Evolutionary conservation across 2,113 vertebrate species (phyloP).

Genomic region (Rutilus rutilus): DNA sequence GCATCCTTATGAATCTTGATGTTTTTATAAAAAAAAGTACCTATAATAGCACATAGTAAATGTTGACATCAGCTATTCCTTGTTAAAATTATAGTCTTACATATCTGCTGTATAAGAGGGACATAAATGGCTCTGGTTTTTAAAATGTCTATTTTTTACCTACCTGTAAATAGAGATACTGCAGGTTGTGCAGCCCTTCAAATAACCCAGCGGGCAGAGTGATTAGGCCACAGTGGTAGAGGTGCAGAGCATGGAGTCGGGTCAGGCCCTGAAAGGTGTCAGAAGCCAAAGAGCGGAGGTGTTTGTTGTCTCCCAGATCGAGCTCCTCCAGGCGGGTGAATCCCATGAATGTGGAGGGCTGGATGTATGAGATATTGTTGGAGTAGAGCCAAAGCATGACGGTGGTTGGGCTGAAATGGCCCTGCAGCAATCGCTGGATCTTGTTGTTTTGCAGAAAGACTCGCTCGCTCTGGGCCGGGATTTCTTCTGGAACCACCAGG

Average conservation of each 20-base stretch:
- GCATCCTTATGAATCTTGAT: too few relatives aligned
- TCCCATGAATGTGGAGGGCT: constrained; percentile 90
- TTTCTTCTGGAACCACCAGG: constrained; percentile 88
- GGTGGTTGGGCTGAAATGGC: constrained; percentile 91
- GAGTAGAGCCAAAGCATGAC: constrained; percentile 97
- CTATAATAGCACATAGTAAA: not conserved
- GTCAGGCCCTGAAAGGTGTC: constrained; percentile 94
- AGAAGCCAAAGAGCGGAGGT: constrained; percentile 85
- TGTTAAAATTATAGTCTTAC: not conserved
- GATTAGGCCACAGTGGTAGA: constrained; percentile 92
- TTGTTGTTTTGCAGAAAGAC: constrained; percentile 97
- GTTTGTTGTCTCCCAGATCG: constrained; percentile 94
- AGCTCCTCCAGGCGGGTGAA: constrained; percentile 93
- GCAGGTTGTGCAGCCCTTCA: constrained; percentile 88
- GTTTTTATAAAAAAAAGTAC: not conserved
- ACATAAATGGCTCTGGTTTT: too few relatives aligned
- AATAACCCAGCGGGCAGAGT: constrained; percentile 88
- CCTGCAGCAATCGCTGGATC: constrained; percentile 88
- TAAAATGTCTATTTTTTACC: not conserved
- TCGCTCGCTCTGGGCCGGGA: constrained; percentile 91
- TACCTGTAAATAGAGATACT: constrained; percentile 96
- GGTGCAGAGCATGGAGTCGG: constrained; percentile 90
- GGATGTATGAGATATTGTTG: constrained; percentile 96
- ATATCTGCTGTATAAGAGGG: not conserved
- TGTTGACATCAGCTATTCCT: not conserved